Conservation (phyloP, 2,797 vertebrate genomes). For the Acanthurus leucopareius region DNA sequence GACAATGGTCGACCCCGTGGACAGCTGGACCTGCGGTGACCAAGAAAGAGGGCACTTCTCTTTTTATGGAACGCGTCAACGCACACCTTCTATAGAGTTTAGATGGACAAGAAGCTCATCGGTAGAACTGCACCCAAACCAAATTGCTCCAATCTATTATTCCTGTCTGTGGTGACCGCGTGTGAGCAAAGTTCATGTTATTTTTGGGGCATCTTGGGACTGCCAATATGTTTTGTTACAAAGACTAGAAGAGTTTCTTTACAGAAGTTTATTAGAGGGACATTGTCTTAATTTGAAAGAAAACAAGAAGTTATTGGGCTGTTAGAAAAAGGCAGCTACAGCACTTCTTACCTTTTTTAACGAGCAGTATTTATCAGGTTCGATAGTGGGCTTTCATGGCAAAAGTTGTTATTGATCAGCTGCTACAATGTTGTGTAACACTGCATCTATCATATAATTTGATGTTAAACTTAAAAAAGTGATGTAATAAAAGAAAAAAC, state of each 20-base stretch:
- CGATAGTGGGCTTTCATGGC: too few species aligned
- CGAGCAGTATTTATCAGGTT: too few species aligned
- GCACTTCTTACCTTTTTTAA: too few species aligned
- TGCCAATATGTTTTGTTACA: neutral
- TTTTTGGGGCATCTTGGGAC: neutral
- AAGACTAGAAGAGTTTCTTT: neutral
- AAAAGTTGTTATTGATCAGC: neutral
- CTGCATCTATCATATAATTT: too few species aligned
- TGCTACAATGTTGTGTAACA: neutral
- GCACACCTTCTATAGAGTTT: conserved; percentile 30
- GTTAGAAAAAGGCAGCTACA: too few species aligned
- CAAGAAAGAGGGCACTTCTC: conserved; percentile 42
- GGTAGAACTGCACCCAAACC: neutral
- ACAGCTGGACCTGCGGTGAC: conserved; percentile 69
- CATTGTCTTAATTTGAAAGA: too few species aligned
- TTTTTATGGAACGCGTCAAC: conserved; percentile 70
- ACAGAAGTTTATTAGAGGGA: too few species aligned
- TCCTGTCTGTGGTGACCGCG: neutral
- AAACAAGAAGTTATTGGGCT: too few species aligned
- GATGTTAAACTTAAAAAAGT: too few species aligned
- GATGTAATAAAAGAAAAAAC: neutral
- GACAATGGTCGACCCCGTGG: conserved; percentile 54
- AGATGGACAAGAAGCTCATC: neutral
- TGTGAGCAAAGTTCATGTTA: neutral
- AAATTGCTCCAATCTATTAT: conserved; percentile 1